A percentile compares a stretch with the other conserved stretches of the same genome.
These are phyloP conservation scores for Calliopum simillimum DNA, from an alignment of 2,888 invertebrate species.

Conservation along the genomic window DNA sequence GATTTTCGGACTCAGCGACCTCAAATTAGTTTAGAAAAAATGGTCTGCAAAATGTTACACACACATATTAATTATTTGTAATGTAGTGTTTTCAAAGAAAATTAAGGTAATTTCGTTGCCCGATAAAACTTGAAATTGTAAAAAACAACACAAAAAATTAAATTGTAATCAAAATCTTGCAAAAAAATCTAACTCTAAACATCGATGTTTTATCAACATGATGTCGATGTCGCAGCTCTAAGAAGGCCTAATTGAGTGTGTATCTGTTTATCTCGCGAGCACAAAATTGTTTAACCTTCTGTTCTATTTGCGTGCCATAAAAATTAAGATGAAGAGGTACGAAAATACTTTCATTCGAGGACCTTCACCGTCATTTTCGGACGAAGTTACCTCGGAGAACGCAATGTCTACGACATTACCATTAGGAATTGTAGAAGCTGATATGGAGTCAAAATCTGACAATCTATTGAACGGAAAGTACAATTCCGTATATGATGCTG, in stretches of 20 bases:
- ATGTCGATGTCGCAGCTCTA: too few relatives aligned
- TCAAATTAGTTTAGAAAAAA: too few relatives aligned
- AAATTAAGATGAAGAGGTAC: constrained; percentile 56
- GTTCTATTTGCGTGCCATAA: not conserved
- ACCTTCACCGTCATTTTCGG: constrained; percentile 64
- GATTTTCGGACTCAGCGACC: too few relatives aligned
- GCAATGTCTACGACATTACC: constrained; percentile 59
- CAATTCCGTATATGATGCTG: constrained; percentile 47
- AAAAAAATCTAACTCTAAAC: too few relatives aligned
- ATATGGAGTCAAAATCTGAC: constrained; percentile 52
- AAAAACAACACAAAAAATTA: too few relatives aligned
- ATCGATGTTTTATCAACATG: too few relatives aligned
- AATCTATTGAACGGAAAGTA: constrained; percentile 55
- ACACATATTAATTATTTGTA: too few relatives aligned
- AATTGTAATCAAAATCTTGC: too few relatives aligned
- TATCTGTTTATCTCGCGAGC: not conserved
- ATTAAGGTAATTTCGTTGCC: too few relatives aligned
- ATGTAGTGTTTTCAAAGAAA: too few relatives aligned
- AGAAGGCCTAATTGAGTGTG: not conserved
- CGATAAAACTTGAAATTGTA: too few relatives aligned
- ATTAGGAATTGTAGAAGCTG: constrained; percentile 44
- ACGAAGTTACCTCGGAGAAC: constrained; percentile 62
- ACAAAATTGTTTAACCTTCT: not conserved
- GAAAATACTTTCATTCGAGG: constrained; percentile 65
- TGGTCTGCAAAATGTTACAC: too few relatives aligned